Percentiles rank a stretch among this genome's conserved stretches.
phyloP scores from a whole-genome alignment of 2,113 vertebrate species.

The Labrus mixtus region DNA sequence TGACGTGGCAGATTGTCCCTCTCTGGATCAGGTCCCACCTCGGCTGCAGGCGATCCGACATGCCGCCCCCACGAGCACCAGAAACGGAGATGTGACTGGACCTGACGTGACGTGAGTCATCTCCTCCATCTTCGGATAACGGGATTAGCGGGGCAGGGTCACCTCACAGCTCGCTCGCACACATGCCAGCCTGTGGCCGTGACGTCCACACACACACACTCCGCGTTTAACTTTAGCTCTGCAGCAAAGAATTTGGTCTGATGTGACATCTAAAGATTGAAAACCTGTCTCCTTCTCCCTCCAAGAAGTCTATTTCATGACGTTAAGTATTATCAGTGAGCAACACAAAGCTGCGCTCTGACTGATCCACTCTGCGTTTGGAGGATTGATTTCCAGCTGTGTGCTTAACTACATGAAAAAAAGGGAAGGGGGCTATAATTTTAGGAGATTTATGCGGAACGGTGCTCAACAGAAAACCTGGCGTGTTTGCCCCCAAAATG shows the following conservation, averaged over 20 bases:
- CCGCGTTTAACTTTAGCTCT: neutral
- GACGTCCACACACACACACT: neutral
- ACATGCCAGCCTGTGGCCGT: slow-evolving; percentile 19
- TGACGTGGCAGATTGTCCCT: slow-evolving; percentile 8
- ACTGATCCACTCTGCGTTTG: slow-evolving; percentile 68
- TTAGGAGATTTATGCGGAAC: slow-evolving; percentile 71
- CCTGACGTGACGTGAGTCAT: slow-evolving; percentile 31
- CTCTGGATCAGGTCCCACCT: slow-evolving; percentile 42
- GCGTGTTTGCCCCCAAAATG: slow-evolving; percentile 55
- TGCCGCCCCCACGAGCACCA: slow-evolving; percentile 8
- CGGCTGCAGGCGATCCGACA: slow-evolving; percentile 52
- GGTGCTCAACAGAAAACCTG: slow-evolving; percentile 65
- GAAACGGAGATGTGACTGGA: slow-evolving; percentile 23
- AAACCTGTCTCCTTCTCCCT: neutral
- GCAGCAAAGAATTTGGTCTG: neutral
- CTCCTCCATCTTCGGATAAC: slow-evolving; percentile 16
- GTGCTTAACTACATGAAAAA: slow-evolving; percentile 69
- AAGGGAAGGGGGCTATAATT: slow-evolving; percentile 63
- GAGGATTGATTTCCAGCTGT: slow-evolving; percentile 62
- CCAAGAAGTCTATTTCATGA: slow-evolving; percentile 9
- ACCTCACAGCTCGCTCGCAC: slow-evolving; percentile 14
- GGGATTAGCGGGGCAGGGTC: slow-evolving; percentile 64
- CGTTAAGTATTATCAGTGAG: slow-evolving; percentile 27
- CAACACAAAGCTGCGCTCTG: slow-evolving; percentile 16
- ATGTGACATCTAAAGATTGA: neutral